phyloP scores from a whole-genome alignment of 2,888 invertebrate genomes.

The Lepidocyrtoides sp. region DNA sequence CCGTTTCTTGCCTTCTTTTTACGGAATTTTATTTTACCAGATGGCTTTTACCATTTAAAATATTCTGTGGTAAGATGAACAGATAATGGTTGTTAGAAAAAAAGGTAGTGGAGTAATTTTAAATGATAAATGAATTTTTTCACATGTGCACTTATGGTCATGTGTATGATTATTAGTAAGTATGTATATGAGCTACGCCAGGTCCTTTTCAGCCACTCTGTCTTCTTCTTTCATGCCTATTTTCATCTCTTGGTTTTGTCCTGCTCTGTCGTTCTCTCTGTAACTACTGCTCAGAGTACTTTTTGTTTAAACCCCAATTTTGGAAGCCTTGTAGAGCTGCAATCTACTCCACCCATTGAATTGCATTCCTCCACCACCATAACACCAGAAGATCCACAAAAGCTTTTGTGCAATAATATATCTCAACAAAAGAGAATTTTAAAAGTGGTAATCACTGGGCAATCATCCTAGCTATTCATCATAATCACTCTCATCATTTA shows the following conservation, averaged over 20 bases:
- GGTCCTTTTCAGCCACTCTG: too few species aligned
- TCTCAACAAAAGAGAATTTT: neutral
- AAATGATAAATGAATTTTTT: conserved; percentile 46
- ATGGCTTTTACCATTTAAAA: neutral
- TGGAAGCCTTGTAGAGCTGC: neutral
- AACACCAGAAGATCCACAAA: conserved; percentile 9
- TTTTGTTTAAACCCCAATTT: conserved; percentile 58
- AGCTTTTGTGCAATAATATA: neutral
- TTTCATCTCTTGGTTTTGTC: conserved; percentile 6
- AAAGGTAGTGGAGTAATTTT: neutral
- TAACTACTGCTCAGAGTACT: neutral
- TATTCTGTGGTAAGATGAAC: neutral
- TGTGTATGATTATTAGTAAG: neutral
- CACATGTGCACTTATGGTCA: neutral
- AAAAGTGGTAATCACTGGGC: conserved; percentile 56
- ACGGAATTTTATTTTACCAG: conserved; percentile 34
- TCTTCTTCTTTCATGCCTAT: too few species aligned
- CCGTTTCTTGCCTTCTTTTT: conserved; percentile 24
- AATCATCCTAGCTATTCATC: conserved; percentile 65
- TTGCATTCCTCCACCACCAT: neutral
- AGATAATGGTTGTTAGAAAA: neutral
- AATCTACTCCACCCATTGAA: conserved; percentile 43
- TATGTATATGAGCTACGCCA: too few species aligned
- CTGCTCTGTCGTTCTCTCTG: neutral
- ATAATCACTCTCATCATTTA: conserved; percentile 26